Percentiles rank a stretch among this genome's conserved stretches.
phyloP scores from a whole-genome alignment of 2,113 vertebrate genomes.

The Poeciliopsis turrubarensis region DNA sequence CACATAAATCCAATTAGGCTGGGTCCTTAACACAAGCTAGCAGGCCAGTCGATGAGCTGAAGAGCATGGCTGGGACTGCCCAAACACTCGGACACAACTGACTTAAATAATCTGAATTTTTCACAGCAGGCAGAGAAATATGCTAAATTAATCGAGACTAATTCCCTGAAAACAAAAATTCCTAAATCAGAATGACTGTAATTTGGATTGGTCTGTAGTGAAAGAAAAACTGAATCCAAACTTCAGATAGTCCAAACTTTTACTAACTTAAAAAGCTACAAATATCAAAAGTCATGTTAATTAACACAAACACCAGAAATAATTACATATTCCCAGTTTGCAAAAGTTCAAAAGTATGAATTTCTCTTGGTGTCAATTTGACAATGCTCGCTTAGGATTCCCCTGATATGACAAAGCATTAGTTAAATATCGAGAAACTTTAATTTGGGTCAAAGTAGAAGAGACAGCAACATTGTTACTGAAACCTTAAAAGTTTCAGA shows the following conservation, averaged over 20 bases:
- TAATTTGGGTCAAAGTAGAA: not conserved
- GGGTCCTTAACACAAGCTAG: constrained; percentile 64
- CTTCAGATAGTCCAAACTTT: not conserved
- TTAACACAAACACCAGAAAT: too few relatives aligned
- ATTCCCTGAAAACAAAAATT: constrained; percentile 28
- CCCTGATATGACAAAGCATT: not conserved
- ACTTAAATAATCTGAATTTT: constrained; percentile 63
- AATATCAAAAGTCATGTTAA: too few relatives aligned
- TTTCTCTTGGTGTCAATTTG: not conserved
- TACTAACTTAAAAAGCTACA: too few relatives aligned
- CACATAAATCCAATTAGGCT: constrained; percentile 81
- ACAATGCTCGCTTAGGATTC: not conserved
- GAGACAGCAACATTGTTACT: too few relatives aligned
- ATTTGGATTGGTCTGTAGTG: not conserved
- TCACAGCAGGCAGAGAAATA: constrained; percentile 42
- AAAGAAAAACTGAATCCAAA: not conserved
- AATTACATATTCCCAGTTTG: too few relatives aligned
- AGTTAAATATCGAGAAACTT: not conserved
- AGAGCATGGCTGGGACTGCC: constrained; percentile 38
- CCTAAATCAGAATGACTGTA: not conserved
- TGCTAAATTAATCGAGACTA: constrained; percentile 20
- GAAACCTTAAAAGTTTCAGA: not conserved
- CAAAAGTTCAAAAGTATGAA: too few relatives aligned
- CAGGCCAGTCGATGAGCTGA: constrained; percentile 28
- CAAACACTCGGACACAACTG: constrained; percentile 53